A percentile compares a stretch with the other conserved stretches of the same genome.
phyloP scores from a whole-genome alignment of 2,113 vertebrate species.

The Hepsetus odoe region DNA sequence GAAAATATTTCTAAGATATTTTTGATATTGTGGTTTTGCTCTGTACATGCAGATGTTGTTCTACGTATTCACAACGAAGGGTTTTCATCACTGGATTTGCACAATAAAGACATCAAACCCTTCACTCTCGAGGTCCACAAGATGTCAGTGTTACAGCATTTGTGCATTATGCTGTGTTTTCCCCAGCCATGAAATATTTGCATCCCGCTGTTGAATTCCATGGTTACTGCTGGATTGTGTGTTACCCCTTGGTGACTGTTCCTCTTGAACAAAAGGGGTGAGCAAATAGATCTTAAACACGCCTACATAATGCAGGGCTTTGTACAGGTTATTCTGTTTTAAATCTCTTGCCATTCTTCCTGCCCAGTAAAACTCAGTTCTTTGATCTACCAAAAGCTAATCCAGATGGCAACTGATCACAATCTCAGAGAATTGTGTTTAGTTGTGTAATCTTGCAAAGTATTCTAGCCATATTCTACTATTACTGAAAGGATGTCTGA shows the following conservation, averaged over 20 bases:
- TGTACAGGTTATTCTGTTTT: not conserved
- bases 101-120: constrained; percentile 16
- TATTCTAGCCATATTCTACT: not conserved
- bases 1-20: not conserved
- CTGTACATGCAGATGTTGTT: not conserved
- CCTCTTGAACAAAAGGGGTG: not conserved
- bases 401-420: not conserved
- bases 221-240: not conserved
- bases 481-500: not conserved
- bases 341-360: not conserved
- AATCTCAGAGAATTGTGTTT: not conserved
- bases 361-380: not conserved
- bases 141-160: constrained; percentile 33
- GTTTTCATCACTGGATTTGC: not conserved
- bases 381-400: not conserved
- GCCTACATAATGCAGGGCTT: not conserved
- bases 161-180: not conserved
- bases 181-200: not conserved
- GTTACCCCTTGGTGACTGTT: not conserved
- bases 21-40: constrained; percentile 1
- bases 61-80: not conserved
- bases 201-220: not conserved
- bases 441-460: not conserved
- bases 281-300: not conserved
- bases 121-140: constrained; percentile 8